Evolutionary conservation across 2,797 vertebrate genomes (phyloP), one percentile per base, ranked within the genome.

Genomic region (Halcyon smyrnensis): DNA sequence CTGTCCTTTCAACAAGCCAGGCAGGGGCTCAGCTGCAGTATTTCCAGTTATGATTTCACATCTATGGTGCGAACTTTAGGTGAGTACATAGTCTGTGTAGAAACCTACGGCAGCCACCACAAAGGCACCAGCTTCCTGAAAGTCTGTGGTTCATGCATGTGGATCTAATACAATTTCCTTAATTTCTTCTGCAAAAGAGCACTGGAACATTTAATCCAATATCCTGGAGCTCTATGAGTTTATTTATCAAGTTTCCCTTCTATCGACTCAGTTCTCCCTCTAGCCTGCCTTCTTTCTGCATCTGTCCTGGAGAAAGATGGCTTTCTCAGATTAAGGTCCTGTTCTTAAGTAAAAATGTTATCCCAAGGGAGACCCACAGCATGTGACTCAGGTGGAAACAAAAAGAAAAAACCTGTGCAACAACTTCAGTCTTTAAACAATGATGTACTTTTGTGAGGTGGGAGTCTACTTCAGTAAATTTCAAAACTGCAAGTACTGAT

Each of bases 51-150:
- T 0, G 0, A 34, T 65, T 89, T 60, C 3, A 5, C 17, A 32
- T n/a, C 27, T 36, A 0, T 4, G n/a, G 8, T 65, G 41, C 20
- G 15, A 45, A 53, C 0, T 0, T 53, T 62, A 59, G 9, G 15
- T 53, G 43, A 76, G 23, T 15, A 19, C 2, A 1, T 36, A 56
- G 27, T 37, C 34, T 59, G 67, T 2, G 1, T 50, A 24, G 25
- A 46, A 48, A 54, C 15, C 11, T 64, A 14, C 12, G n/a, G 20
- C 5, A 24, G 7, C 20, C 19, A 46, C 8, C 2, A 2, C 21
- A 48, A 54, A 70, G 7, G 32, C 28, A 53, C 11, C 15, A 12
- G 6, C 32, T 84, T 80, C 50, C 50, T 75, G 17, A 20, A 84
- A 86, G 8, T 28, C 28, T 81, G 11, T 2, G 1, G 7, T 32